Evolutionary conservation across 2,888 invertebrate species (phyloP), one percentile per base, ranked within the genome.

Genomic region (Julus scanicus): DNA sequence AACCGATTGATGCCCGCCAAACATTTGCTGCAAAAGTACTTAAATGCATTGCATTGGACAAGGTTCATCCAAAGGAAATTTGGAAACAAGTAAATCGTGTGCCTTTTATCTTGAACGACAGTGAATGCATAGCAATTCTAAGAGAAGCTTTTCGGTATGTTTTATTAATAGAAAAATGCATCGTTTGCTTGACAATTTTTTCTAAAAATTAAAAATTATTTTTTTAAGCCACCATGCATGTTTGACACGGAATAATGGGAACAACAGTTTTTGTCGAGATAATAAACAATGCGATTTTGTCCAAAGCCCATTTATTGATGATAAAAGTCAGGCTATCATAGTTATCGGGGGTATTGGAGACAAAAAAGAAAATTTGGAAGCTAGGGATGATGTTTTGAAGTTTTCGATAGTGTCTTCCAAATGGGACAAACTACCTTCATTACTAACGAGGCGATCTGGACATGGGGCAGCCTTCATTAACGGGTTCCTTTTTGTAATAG

Each of bases 131-230:
- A n/a, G 17, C n/a, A 17, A n/a, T 86, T n/a, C 29, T 86, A 49
- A 86, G 86, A 53, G 37, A 53, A 13, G 49, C 86, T 20, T 86
- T 86, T 57, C 44, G 86, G 86, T 86, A 84, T 84, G 40, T 84
- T 40, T 15, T 29, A 29, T 5, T 1, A 2, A 6, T 29, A 71
- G 13, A 44, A 44, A 44, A 44, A 1, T 44, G 44, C 8, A 53
- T 44, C 0, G 44, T 5, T 44, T 44, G 8, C 2, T 53, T 13
- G 6, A 13, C 53, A 13, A 13, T 39, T 15, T 83, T 1, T 71
- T 11, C 71, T 71, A 71, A n/a, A 29, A 29, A 29, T 1, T 37
- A 17, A 40, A 29, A 40, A 8, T 44, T 84, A n/a, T 84, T 4
- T 84, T n/a, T 84, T n/a, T 9, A 40, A 84, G 84, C 40, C 48